Evolutionary conservation across 2,888 invertebrate species (phyloP), one percentile per base, ranked within the genome.

Genomic region (Spatulosminthurus flaviceps): DNA sequence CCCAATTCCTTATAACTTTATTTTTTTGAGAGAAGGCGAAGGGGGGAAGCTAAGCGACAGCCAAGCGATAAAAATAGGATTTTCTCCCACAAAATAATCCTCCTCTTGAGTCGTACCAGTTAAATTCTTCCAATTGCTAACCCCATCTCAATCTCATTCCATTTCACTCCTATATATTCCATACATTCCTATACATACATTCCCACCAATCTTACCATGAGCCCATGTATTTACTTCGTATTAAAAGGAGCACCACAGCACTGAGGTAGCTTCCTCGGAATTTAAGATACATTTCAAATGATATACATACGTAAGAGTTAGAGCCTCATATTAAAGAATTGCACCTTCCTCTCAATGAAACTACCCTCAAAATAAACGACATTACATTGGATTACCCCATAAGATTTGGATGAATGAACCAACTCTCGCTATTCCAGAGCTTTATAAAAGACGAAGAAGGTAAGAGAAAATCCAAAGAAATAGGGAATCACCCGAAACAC

Each of bases 331-430:
- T n/a, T 22, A 26, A 2, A 26, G 67, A 4, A 29, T 24, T 13
- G 24, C 67, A 67, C 67, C 67, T 26, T 26, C 2, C 29, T 28
- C 24, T n/a, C 16, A 5, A 26, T 13, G 29, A 21, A 19, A 29
- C 41, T 70, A 16, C 41, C 42, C 34, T 34, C 70, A 9, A 29
- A 70, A 34, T 7, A 70, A 16, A 16, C 21, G 19, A 70, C 70
- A 70, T 34, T 70, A 22, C 42, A 41, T 41, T 34, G 42, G 41
- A 70, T 70, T 70, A 70, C 41, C 70, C 70, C 22, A 70, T 70
- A 70, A 70, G 70, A 70, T 70, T 21, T 34, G 70, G 70, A 34
- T 70, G 70, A 70, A 29, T 70, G 70, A 70, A 34, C 70, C 2
- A 70, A 19, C 51, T 51, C 51, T 51, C n/a, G 4, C 34, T 34